Evolutionary conservation across 2,113 vertebrate species (phyloP).

Genomic region (Scolopax mira): DNA sequence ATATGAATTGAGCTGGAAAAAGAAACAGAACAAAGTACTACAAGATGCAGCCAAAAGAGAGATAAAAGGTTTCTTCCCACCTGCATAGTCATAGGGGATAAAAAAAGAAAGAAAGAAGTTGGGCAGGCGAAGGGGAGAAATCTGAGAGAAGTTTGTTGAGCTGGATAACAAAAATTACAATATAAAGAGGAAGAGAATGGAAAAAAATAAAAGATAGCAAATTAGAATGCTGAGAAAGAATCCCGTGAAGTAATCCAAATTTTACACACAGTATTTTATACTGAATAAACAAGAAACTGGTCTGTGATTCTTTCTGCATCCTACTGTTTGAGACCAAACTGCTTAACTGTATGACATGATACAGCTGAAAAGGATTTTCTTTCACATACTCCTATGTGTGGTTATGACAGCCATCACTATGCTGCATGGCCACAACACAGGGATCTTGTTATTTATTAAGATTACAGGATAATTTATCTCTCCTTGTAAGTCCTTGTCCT

Average conservation of each 20-base stretch:
- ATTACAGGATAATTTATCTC: not conserved
- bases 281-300: not conserved
- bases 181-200: not conserved
- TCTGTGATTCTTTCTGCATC: not conserved
- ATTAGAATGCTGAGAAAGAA: not conserved
- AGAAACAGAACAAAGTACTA: not conserved
- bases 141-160: not conserved
- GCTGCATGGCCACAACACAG: not conserved
- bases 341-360: not conserved
- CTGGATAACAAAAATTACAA: not conserved
- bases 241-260: not conserved
- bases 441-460: not conserved
- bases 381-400: not conserved
- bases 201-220: not conserved
- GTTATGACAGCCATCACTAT: not conserved
- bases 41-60: not conserved
- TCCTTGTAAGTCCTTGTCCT: not conserved
- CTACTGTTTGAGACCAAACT: not conserved
- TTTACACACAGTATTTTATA: not conserved
- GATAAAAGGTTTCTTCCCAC: not conserved
- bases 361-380: not conserved
- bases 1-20: not conserved
- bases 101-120: not conserved
- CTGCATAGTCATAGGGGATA: not conserved
- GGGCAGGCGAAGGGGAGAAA: not conserved